Base-by-base conservation (phyloP, 2,113 vertebrate genomes). In the Gopherus flavomarginatus region DNA sequence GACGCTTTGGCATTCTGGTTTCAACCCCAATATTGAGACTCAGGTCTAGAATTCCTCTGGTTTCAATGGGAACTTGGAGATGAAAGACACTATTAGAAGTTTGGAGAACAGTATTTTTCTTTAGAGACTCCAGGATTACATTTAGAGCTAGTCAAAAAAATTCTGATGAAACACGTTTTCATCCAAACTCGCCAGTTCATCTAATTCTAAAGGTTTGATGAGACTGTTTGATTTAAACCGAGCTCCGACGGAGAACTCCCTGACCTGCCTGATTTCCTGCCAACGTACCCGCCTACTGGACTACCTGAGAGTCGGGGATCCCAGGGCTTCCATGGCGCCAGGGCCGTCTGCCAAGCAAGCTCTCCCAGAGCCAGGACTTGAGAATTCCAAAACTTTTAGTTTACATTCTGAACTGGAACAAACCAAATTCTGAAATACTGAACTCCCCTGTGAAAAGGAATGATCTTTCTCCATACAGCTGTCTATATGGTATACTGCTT, bases 271-370 rank as follows among this genome's bases (percentile, higher is more conserved):
- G 14, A 65, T 65, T 35, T 84, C 24, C 1, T 3, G 50, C 47
- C 9, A 0, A 1, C 27, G 0, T 53, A 49, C 49, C 75, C 62
- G 8, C n/a, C 21, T 11, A 29, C 31, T 65, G 35, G 35, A 69
- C 65, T 69, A 19, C 35, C 35, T n/a, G 4, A 3, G 65, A 69
- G 35, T n/a, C 17, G 8, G 17, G 35, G 65, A 69, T n/a, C 17
- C 17, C 35, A 69, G 35, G 13, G 29, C 12, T 16, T 31, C 35
- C 35, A 4, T 69, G 65, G 35, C 17, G 19, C 65, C 65, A 69
- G 62, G 31, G 17, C 16, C 19, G 35, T 35, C 1, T 0, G 21
- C 47, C 3, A 44, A 44, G 38, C 1, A 0, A 35, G 50, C 6
- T 17, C 4, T 44, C 72, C 52, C 3, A 1, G 9, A 81, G 78